Evolutionary conservation across 2,113 vertebrate genomes (phyloP).

Genomic region (Hyperopisus bebe): DNA sequence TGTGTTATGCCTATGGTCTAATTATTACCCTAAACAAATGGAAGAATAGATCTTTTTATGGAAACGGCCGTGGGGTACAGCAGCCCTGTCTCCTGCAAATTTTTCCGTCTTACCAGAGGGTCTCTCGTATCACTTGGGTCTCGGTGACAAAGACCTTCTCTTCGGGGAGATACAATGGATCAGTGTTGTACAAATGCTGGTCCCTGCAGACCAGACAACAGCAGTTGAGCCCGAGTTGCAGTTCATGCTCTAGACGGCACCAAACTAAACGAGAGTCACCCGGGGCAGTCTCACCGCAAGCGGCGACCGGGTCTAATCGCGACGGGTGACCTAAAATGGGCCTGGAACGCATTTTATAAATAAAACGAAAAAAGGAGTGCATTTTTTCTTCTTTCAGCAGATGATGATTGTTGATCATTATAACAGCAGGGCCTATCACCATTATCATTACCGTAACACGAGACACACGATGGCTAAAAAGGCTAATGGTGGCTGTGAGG

Average conservation of each 20-base stretch:
- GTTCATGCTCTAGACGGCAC: background rate
- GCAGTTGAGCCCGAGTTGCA: background rate
- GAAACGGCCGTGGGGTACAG: background rate
- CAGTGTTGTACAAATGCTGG: conserved; percentile 84
- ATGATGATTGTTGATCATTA: no score
- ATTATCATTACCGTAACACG: background rate
- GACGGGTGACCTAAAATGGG: background rate
- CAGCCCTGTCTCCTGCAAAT: background rate
- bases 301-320: background rate
- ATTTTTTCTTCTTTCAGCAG: background rate
- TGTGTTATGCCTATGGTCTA: background rate
- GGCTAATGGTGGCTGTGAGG: background rate
- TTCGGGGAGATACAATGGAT: conserved; percentile 82
- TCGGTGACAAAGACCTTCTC: conserved; percentile 85
- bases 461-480: background rate
- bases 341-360: background rate
- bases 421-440: background rate
- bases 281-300: background rate
- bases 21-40: background rate
- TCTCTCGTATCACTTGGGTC: conserved; percentile 91
- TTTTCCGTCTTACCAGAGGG: conserved; percentile 75
- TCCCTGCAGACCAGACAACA: conserved; percentile 64
- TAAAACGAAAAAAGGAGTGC: background rate
- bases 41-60: background rate
- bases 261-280: background rate